Evolutionary conservation across 2,888 invertebrate genomes (phyloP), one percentile per base, ranked within the genome.

Genomic region (Eupithecia subumbrata): DNA sequence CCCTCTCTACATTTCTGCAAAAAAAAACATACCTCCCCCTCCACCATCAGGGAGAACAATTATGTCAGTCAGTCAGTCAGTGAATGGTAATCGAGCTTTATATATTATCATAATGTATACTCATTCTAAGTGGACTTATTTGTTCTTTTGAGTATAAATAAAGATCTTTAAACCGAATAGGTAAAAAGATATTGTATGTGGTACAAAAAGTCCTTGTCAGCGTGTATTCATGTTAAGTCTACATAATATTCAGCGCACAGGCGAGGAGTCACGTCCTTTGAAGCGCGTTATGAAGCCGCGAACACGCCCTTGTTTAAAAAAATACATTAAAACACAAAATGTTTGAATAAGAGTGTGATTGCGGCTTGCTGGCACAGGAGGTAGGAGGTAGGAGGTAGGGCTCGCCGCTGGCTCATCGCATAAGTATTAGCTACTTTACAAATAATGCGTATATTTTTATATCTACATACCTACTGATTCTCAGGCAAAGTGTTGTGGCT

Each of bases 291-390:
- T 91, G 91, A 91, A 87, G 88, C 87, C 82, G 83, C 82, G 80
- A 80, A 76, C 84, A 81, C 84, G 85, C 86, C 86, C 88, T 84
- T 87, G 90, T 89, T 89, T 89, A 86, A 92, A 91, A 91, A 91
- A 92, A 88, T 83, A 80, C 86, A 87, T 88, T 86, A 86, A 87
- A 88, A 84, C 82, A 80, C 81, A 86, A 87, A 89, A 90, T 91
- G 93, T 93, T 92, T 94, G 94, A 94, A 94, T 93, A 93, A 91
- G 90, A 93, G 91, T 92, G 92, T 93, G 94, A 94, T 93, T 93
- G 93, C 93, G 89, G 89, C 78, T 71, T 81, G 80, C 78, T 75
- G 68, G 78, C 78, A 79, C 76, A 79, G 80, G n/a, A n/a, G 68
- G 68, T 2, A 40, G 25, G 0, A 0, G 5, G 45, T n/a, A 37